These are phyloP conservation scores for Oasisia sp. DNA, from an alignment of 2,888 invertebrate species.

Conservation along the genomic window DNA sequence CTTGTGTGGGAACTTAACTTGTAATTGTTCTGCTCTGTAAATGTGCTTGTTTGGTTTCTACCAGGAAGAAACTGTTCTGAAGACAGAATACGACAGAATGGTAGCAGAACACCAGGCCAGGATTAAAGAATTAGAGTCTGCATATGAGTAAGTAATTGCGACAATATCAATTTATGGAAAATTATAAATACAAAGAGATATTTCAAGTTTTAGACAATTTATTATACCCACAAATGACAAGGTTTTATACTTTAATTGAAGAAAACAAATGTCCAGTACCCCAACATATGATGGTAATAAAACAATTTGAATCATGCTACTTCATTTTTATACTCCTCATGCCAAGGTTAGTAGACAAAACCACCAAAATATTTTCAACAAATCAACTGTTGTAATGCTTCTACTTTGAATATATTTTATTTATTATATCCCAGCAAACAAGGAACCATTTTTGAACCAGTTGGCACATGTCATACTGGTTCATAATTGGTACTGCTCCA, in stretches of 20 bases:
- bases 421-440: too few species aligned
- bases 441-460: too few species aligned
- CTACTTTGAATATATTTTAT: neutral
- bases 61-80: constrained; percentile 54
- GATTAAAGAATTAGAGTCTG: constrained; percentile 53
- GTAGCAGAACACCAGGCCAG: constrained; percentile 54
- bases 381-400: neutral
- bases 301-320: neutral
- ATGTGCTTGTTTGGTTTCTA: constrained; percentile 14
- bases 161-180: neutral
- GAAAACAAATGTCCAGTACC: neutral
- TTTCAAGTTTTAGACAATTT: neutral
- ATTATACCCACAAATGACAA: neutral
- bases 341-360: too few species aligned
- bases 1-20: neutral
- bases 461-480: too few species aligned
- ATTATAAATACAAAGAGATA: neutral
- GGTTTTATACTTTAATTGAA: neutral
- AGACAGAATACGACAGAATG: constrained; percentile 54
- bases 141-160: constrained; percentile 59
- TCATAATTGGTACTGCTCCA: too few species aligned
- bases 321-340: too few species aligned
- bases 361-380: neutral
- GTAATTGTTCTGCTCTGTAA: neutral
- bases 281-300: neutral